Conservation (phyloP, 2,797 vertebrate genomes). For the Kryptolebias ocellatus region DNA sequence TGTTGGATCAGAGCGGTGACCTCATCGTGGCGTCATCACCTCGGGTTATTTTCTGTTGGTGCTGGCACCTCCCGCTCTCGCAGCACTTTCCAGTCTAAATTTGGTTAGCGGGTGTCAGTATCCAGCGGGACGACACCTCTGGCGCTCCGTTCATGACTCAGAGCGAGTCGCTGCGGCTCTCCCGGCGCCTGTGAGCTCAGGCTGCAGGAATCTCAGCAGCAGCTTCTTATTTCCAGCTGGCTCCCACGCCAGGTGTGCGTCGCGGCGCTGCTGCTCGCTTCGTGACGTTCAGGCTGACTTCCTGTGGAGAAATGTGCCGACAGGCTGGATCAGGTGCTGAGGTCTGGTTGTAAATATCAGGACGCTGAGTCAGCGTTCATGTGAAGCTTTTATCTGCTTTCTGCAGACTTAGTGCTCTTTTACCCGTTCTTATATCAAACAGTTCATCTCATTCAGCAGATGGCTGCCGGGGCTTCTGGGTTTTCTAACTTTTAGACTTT, state of each 20-base stretch:
- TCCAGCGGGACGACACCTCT: not conserved
- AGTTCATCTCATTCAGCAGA: no score
- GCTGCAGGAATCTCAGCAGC: slow-evolving; percentile 52
- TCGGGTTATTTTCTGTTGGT: slow-evolving; percentile 51
- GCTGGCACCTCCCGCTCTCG: not conserved
- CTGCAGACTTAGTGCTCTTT: no score
- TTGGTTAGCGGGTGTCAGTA: slow-evolving; percentile 43
- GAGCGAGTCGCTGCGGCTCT: slow-evolving; percentile 11
- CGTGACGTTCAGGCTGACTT: slow-evolving; percentile 19
- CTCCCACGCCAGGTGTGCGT: slow-evolving; percentile 38
- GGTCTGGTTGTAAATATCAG: no score
- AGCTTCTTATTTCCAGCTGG: slow-evolving; percentile 52
- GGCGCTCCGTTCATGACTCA: slow-evolving; percentile 44
- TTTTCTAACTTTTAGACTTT: no score
- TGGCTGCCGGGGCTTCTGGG: no score
- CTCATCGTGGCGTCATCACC: slow-evolving; percentile 39
- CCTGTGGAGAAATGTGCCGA: not conserved
- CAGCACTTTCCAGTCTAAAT: slow-evolving; percentile 73
- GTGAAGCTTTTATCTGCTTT: no score
- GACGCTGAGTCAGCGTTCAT: no score
- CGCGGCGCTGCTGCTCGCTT: slow-evolving; percentile 5
- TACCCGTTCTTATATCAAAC: no score
- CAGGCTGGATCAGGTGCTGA: no score
- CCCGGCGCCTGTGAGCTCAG: slow-evolving; percentile 52
- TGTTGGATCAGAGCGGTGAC: slow-evolving; percentile 17